phyloP scores from a whole-genome alignment of 2,888 invertebrate genomes.

The Agriopis aurantiaria region DNA sequence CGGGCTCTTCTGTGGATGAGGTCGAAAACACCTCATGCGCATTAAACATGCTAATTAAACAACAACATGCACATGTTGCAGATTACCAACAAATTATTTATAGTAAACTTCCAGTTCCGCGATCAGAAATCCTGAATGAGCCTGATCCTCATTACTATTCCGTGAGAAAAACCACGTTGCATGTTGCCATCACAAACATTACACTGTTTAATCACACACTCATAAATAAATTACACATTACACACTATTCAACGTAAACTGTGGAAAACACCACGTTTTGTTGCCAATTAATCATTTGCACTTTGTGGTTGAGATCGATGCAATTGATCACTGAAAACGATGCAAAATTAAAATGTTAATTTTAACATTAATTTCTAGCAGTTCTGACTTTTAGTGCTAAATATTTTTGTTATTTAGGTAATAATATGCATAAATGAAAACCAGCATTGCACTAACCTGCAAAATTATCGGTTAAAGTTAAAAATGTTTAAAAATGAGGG shows the following conservation, averaged over 20 bases:
- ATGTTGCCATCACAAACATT: slow-evolving; percentile 27
- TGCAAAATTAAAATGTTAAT: slow-evolving; percentile 4
- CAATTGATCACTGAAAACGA: slow-evolving; percentile 13
- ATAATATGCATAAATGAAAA: too few species aligned
- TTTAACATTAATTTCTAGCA: background rate
- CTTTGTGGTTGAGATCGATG: slow-evolving; percentile 19
- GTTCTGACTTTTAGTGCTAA: too few species aligned
- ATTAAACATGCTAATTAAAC: background rate
- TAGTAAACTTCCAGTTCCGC: slow-evolving; percentile 1
- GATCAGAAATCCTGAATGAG: slow-evolving; percentile 29
- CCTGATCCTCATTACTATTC: slow-evolving; percentile 45
- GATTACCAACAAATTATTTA: slow-evolving; percentile 25
- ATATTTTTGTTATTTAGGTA: too few species aligned
- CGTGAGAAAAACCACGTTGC: slow-evolving; percentile 44
- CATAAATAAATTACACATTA: slow-evolving; percentile 2
- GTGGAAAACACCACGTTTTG: slow-evolving; percentile 21
- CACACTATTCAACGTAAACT: slow-evolving; percentile 13
- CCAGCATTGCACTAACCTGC: too few species aligned
- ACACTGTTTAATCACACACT: slow-evolving; percentile 14
- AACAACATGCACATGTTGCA: slow-evolving; percentile 4
- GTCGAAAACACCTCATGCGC: too few species aligned
- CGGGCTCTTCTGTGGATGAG: too few species aligned
- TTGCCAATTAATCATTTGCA: slow-evolving; percentile 20
- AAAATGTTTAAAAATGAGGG: too few species aligned
- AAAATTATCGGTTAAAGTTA: too few species aligned